A percentile compares a stretch with the other conserved stretches of the same genome.
Conservation (phyloP, 2,888 invertebrate genomes). For the Drosophila kuntzei region DNA sequence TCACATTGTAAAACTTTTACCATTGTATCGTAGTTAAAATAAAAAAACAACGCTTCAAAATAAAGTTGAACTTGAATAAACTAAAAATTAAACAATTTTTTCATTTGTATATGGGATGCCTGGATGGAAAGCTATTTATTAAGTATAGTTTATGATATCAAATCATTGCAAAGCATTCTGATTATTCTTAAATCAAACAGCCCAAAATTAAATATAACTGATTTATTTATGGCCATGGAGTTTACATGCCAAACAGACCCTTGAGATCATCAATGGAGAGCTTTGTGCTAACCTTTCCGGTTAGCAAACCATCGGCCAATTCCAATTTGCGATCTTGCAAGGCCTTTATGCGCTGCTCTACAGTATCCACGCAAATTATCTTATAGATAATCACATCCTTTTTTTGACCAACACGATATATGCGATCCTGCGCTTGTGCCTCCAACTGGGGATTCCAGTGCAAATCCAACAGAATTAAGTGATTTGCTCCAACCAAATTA, state of each 20-base stretch:
- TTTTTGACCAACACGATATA: constrained; percentile 95
- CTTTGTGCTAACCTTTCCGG: constrained; percentile 90
- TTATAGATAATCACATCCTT: constrained; percentile 93
- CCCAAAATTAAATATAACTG: neutral
- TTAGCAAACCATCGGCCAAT: constrained; percentile 92
- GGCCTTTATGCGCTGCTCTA: constrained; percentile 93
- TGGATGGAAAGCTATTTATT: neutral
- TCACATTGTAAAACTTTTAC: constrained; percentile 46
- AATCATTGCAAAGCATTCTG: neutral
- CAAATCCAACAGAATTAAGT: constrained; percentile 94
- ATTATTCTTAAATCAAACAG: neutral
- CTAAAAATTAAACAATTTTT: constrained; percentile 23
- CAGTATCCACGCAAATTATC: constrained; percentile 93
- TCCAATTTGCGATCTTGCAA: constrained; percentile 93
- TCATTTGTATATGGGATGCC: neutral
- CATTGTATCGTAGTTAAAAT: constrained; percentile 58
- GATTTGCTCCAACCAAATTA: constrained; percentile 96
- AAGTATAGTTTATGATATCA: neutral
- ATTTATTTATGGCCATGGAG: neutral
- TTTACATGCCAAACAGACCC: constrained; percentile 88
- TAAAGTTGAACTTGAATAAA: constrained; percentile 46
- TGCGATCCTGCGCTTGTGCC: constrained; percentile 96
- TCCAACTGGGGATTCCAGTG: constrained; percentile 99
- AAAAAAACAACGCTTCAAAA: constrained; percentile 45
- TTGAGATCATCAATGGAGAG: constrained; percentile 92